Evolutionary conservation across 2,888 invertebrate genomes (phyloP), one percentile per base, ranked within the genome.

Genomic region (Strigamia crassipes): DNA sequence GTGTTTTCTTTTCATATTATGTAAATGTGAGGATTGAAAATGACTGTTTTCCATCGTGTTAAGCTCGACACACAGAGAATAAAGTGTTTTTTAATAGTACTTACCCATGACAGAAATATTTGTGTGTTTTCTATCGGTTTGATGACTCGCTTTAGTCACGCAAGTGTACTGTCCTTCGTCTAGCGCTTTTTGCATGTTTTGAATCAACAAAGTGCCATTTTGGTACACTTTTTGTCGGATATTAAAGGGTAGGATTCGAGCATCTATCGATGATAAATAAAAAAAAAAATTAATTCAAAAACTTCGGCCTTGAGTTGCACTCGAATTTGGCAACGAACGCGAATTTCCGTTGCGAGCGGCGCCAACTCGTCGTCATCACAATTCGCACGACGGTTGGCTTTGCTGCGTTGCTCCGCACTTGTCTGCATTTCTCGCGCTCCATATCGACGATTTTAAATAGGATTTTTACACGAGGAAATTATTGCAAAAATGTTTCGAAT

Each of bases 101-200:
- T 81, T 78, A 82, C 82, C 82, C 73, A 81, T 41, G 34, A 82
- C 78, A 46, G 77, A 77, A 34, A 82, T 81, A 31, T 82, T 66
- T 0, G 81, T 34, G 13, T 82, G 80, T 31, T 66, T 61, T 21
- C 51, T 66, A 21, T 81, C 80, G 8, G 38, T 12, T 27, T 15
- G 10, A 31, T 13, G 73, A 31, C 73, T 27, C 2, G 73, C 78
- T 38, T 81, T 41, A 9, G 82, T 81, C 10, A 81, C 81, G 42
- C 82, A 82, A 12, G 82, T 82, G 79, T 82, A 82, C 41, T 46
- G 42, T 9, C 82, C 82, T 13, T 79, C 78, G 21, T 82, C 82
- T 27, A 42, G 21, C 9, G 78, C 42, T 6, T 81, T 42, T 78
- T 82, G 81, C 10, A 82, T 78, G 23, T 82, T 82, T 23, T 81